These are phyloP conservation scores for Hirtodrosophila alboralis DNA, from an alignment of 2,888 invertebrate genomes.

Conservation along the genomic window DNA sequence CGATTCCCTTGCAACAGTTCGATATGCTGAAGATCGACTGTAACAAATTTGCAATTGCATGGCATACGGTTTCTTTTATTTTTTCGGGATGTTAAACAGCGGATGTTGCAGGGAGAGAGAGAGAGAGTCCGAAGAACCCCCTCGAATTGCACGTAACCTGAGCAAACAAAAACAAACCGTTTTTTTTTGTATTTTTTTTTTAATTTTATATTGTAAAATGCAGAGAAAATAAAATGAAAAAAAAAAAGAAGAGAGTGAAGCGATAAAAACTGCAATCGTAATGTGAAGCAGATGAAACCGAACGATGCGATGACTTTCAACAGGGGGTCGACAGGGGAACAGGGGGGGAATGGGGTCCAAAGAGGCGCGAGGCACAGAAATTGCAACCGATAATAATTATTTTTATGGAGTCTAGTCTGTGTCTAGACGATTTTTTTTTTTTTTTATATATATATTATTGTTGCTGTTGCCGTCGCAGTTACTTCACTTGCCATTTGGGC, in stretches of 20 bases:
- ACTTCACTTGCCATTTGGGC: conserved; percentile 66
- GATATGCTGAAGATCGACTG: background rate
- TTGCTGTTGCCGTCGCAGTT: conserved; percentile 46
- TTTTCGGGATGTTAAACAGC: background rate
- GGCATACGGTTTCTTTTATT: too few relatives aligned
- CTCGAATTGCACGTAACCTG: conserved; percentile 7
- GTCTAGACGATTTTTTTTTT: conserved; percentile 83
- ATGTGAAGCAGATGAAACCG: conserved; percentile 73
- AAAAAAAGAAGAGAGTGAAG: conserved; percentile 11
- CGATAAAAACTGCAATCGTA: conserved; percentile 52
- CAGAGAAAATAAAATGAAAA: too few relatives aligned
- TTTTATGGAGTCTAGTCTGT: conserved; percentile 84
- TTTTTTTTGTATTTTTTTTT: too few relatives aligned
- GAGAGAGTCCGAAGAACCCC: background rate
- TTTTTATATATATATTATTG: conserved; percentile 48
- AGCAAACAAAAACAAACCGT: background rate
- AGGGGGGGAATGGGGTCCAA: background rate
- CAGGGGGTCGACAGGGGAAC: conserved; percentile 26
- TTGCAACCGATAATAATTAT: conserved; percentile 84
- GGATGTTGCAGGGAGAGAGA: background rate
- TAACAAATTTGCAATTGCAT: background rate
- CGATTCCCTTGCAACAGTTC: too few relatives aligned
- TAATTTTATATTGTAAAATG: too few relatives aligned
- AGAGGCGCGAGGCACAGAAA: conserved; percentile 77
- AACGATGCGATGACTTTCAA: conserved; percentile 53